Base-by-base conservation (phyloP, 30 jellyfish, hydroid and myxozoan species). In the Aurelia sp. region DNA sequence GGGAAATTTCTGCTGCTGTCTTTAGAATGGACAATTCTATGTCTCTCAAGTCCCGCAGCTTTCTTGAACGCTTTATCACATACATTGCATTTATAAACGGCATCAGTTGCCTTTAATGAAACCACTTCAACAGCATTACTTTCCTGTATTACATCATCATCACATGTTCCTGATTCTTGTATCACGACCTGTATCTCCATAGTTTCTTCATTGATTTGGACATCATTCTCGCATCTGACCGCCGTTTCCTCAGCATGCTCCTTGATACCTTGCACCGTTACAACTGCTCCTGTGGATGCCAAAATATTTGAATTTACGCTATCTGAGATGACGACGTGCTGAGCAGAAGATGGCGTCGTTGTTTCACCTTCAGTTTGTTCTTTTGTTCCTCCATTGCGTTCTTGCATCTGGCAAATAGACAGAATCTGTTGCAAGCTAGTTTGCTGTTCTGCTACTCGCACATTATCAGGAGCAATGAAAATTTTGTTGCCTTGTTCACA, bases 401-500 rank as follows among this genome's bases (percentile, higher is more conserved):
- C 62, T 31, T 74, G 60, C 60, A 82, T 62, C 51, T 82, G 85
- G 41, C 91, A 82, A 31, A 82, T 59, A 66, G 81, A 82, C 11
- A 74, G 71, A 57, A 82, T 69, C 66, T 70, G 81, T 63, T 82
- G 91, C 20, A 82, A 75, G 48, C 70, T 82, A 4, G 63, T 84
- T 19, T 22, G 58, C 51, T 82, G 91, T 21, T 82, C 85, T 53
- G 79, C 91, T 33, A 71, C 83, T 37, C 91, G 33, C 17, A 82
- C 6, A 23, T 84, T 74, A 23, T 82, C 91, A 12, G 91, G 91
- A n/a, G 91, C 65, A 41, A 82, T 82, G 30, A 69, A 82, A 51
- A 82, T 82, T 68, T 82, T 82, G 73, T 82, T 82, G 63, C 91
- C 91, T 59, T 82, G 91, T 59, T 82, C 91, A 70, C 91, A 82